Percentiles rank a stretch among this genome's conserved stretches.
phyloP scores from a whole-genome alignment of 2,888 invertebrate genomes.

The Busseola fusca region DNA sequence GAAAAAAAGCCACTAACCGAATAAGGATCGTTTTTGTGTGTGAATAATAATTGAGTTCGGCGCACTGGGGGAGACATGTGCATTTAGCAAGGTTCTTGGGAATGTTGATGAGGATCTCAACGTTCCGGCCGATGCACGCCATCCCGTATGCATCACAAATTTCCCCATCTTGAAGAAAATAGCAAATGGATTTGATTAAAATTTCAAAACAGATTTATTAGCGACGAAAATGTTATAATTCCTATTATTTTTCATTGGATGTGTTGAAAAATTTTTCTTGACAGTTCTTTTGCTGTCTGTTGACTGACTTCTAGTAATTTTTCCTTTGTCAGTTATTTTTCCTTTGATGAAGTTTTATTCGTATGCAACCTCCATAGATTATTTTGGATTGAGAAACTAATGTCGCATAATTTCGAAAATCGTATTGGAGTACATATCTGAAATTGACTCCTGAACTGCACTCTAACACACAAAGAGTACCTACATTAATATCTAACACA shows the following conservation, averaged over 20 bases:
- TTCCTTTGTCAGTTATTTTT: constrained; percentile 26
- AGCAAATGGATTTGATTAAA: constrained; percentile 5
- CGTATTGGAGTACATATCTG: neutral
- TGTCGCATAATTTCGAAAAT: neutral
- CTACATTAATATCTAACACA: too few species aligned
- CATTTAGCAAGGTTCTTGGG: constrained; percentile 87
- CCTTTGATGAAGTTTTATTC: constrained; percentile 6
- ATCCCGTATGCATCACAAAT: constrained; percentile 87
- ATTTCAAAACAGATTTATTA: constrained; percentile 21
- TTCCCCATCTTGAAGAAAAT: constrained; percentile 80
- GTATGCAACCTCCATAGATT: constrained; percentile 14
- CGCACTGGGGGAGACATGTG: constrained; percentile 85
- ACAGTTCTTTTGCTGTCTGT: constrained; percentile 29
- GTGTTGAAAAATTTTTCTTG: constrained; percentile 33
- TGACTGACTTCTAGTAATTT: constrained; percentile 5
- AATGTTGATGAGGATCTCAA: constrained; percentile 86
- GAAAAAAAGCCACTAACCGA: constrained; percentile 74
- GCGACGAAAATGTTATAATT: constrained; percentile 27
- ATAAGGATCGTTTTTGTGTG: constrained; percentile 86
- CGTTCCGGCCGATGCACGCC: constrained; percentile 87
- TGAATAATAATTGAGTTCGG: constrained; percentile 86
- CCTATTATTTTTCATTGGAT: constrained; percentile 19
- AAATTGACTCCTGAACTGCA: too few species aligned
- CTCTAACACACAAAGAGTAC: too few species aligned
- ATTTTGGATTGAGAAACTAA: neutral